phyloP scores from a whole-genome alignment of 2,113 vertebrate genomes.

The Larimichthys polyactis region DNA sequence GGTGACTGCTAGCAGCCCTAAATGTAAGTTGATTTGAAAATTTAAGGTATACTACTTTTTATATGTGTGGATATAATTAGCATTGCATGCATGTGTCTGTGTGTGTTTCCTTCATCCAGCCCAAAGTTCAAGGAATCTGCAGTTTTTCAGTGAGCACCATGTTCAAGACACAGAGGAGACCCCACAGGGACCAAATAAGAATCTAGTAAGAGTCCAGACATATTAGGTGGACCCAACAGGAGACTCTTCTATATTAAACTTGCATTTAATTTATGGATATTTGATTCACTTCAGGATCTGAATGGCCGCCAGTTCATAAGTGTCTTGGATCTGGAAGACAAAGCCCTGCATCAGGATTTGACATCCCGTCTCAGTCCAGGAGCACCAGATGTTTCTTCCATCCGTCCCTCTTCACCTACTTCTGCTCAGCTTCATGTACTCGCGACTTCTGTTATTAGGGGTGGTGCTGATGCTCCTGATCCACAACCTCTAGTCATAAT shows the following conservation, averaged over 20 bases:
- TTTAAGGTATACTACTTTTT: not conserved
- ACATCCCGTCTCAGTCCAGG: constrained; percentile 35
- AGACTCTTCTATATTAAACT: not conserved
- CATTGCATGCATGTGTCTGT: not conserved
- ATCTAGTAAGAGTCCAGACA: constrained; percentile 74
- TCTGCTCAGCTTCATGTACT: constrained; percentile 81
- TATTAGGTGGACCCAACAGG: not conserved
- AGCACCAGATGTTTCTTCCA: constrained; percentile 59
- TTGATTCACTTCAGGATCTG: constrained; percentile 58
- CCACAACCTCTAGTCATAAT: not conserved
- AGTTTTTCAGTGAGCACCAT: constrained; percentile 52
- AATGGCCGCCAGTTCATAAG: constrained; percentile 82
- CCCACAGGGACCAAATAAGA: constrained; percentile 32
- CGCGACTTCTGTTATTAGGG: constrained; percentile 77
- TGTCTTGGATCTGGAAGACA: constrained; percentile 88
- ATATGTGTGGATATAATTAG: not conserved
- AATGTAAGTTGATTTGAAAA: constrained; percentile 66
- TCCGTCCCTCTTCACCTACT: constrained; percentile 71
- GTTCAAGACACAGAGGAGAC: constrained; percentile 47
- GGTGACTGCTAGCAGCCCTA: constrained; percentile 21
- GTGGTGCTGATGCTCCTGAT: constrained; percentile 47
- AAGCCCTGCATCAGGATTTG: constrained; percentile 74
- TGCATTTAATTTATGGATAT: not conserved
- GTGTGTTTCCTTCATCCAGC: constrained; percentile 51
- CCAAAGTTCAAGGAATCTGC: constrained; percentile 64